A percentile compares a stretch with the other conserved stretches of the same genome.
Conservation (phyloP, 2,888 invertebrate genomes). For the Leptinotarsa rubiginosa region DNA sequence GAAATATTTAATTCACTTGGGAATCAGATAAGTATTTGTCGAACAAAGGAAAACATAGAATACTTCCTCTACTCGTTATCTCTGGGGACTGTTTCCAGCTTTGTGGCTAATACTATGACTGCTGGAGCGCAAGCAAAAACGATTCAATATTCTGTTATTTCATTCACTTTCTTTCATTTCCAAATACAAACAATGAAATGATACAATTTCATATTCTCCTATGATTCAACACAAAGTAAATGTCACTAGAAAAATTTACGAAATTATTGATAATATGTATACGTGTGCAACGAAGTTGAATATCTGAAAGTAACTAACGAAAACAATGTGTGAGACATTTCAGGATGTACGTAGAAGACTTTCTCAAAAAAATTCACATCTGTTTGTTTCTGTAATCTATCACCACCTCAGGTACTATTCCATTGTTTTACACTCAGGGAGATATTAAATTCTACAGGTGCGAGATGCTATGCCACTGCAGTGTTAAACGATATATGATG, state of each 20-base stretch:
- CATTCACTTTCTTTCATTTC: not conserved
- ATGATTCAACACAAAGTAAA: not conserved
- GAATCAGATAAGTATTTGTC: conserved; percentile 47
- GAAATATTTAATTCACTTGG: conserved; percentile 52
- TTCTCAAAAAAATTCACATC: too few species aligned
- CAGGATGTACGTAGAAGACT: too few species aligned
- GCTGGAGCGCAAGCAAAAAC: not conserved
- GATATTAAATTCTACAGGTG: too few species aligned
- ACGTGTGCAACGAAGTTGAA: too few species aligned
- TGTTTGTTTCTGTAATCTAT: too few species aligned
- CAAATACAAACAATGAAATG: not conserved
- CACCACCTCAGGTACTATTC: too few species aligned
- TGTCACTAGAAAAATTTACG: not conserved
- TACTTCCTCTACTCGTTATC: not conserved
- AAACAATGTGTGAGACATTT: too few species aligned
- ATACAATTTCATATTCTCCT: not conserved
- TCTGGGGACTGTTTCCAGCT: conserved; percentile 3
- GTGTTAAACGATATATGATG: too few species aligned
- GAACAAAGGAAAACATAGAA: conserved; percentile 36
- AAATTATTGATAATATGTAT: not conserved
- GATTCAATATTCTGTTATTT: not conserved
- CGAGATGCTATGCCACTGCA: too few species aligned
- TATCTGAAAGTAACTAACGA: too few species aligned
- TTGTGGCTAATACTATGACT: conserved; percentile 10
- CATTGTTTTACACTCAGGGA: too few species aligned